phyloP scores from a whole-genome alignment of 2,797 vertebrate species.

The Ctenopoma kingsleyae region DNA sequence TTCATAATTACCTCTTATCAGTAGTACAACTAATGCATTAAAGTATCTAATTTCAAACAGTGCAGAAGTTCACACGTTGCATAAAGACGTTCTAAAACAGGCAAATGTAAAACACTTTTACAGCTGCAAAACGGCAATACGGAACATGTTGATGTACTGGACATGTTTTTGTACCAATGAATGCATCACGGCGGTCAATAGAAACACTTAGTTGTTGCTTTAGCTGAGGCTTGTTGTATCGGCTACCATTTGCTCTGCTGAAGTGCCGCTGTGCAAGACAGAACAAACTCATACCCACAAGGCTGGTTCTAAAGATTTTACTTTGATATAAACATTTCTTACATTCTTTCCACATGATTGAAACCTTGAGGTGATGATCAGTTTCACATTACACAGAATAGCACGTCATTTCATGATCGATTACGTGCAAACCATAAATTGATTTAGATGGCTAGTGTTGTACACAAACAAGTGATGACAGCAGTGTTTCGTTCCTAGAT shows the following conservation, averaged over 20 bases:
- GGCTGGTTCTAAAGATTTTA: neutral
- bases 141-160: too few species aligned
- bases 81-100: neutral
- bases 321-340: neutral
- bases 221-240: neutral
- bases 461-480: conserved; percentile 6
- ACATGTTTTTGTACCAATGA: neutral
- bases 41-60: too few species aligned
- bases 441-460: neutral
- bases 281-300: neutral
- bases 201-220: neutral
- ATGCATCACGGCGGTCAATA: neutral
- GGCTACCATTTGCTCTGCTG: neutral
- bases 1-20: too few species aligned
- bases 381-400: conserved; percentile 38
- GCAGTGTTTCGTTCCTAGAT: neutral
- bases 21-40: too few species aligned
- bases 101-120: neutral
- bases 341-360: neutral
- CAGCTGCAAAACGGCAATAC: neutral
- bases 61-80: too few species aligned
- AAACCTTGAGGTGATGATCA: conserved; percentile 3
- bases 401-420: neutral
- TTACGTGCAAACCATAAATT: neutral
- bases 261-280: neutral